Evolutionary conservation across 1,140 invertebrate species (phyloP), one percentile per base, ranked within the genome.

Genomic region (Fragariocoptes setiger): DNA sequence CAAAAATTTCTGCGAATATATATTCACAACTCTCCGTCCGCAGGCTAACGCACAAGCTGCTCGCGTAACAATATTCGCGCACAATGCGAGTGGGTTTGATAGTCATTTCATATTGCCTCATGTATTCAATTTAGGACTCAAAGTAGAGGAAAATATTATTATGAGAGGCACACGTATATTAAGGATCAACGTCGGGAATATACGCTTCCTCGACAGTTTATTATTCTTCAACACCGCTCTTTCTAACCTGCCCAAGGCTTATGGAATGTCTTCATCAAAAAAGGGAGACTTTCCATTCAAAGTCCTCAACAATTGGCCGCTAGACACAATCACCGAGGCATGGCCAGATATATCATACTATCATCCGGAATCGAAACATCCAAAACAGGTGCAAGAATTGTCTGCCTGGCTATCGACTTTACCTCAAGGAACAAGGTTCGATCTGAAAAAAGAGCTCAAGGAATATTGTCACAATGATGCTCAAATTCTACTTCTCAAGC

Each of bases 211-310:
- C 12, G 39, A 40, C 19, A 21, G 18, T 4, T 17, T 19, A 13
- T 31, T 8, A 4, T 8, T 40, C 18, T 40, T 40, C 18, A 18
- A 31, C 5, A 8, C 12, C 13, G 8, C 17, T 14, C 39, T 40
- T 16, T 5, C 4, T 16, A 8, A 4, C 4, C 16, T 40, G 5
- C 18, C 39, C n/a, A 19, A 40, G 16, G 5, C 21, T 4, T 40
- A 21, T 16, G 18, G 18, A 4, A 8, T 40, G 2, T 13, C 3
- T 19, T 37, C 4, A n/a, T n/a, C 25, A 13, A 18, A 3, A 19
- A 44, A 44, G 41, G 39, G 43, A 16, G 36, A 15, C 35, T 44
- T 44, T 31, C 43, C 43, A 3, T 39, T 41, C 35, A 18, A 35
- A 12, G 40, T 41, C 21, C 40, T 41, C 19, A 40, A n/a, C n/a